Evolutionary conservation across 2,888 invertebrate species (phyloP), one percentile per base, ranked within the genome.

Genomic region (Aphelenchoides bicaudatus): DNA sequence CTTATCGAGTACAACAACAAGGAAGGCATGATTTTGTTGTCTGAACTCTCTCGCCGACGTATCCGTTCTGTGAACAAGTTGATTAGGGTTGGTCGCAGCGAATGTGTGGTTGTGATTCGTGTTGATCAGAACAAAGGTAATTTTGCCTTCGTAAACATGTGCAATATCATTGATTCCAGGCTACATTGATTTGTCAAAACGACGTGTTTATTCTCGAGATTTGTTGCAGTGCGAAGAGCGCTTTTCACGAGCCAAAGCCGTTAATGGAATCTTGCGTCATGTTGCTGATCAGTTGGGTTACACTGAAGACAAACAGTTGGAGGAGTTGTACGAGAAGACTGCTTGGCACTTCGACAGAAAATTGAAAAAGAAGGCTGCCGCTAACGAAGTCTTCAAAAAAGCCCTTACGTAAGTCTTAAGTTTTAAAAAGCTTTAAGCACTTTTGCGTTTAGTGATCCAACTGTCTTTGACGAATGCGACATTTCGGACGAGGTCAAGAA

Each of bases 61-160:
- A 99, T 99, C 74, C 86, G 98, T 66, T 98, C 98, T 59, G 96
- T 99, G 79, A 99, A 98, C 83, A 99, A 98, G 85, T 84, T 98
- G 74, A 96, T 98, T 80, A 86, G 96, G 71, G 93, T 99, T 51
- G 98, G 98, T 39, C 89, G 96, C 83, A 94, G 90, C 52, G 98
- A 99, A 82, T 96, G 94, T 27, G 98, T 98, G 16, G 94, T 98
- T 47, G 98, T 99, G 59, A 96, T 98, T 80, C 78, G 98, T 83
- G 98, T 99, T 23, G 98, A 98, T 81, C 93, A 94, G 84, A 94
- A 98, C 78, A 99, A 99, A 86, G 98, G 96, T 86, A 80, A 58
- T 21, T 13, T 55, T 8, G 8, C n/a, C 27, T 13, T 49, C 19
- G 13, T 37, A 8, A 19, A 13, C 39, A 39, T 27, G 10, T 13